Conservation (phyloP, 1,140 invertebrate species). For the Probaryconus sp. region DNA sequence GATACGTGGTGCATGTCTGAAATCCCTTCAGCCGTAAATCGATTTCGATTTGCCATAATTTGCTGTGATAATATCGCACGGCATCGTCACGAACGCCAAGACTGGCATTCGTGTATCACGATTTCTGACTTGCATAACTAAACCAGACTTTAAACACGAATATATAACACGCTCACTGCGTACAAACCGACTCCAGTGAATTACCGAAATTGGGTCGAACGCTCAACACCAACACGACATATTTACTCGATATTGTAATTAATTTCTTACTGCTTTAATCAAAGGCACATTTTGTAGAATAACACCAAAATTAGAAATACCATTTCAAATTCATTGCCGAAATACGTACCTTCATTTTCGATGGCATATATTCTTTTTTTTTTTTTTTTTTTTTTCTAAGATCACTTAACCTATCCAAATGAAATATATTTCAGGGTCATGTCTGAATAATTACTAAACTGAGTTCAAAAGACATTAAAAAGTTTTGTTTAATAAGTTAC, state of each 20-base stretch:
- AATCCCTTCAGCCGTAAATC: slow-evolving; percentile 46
- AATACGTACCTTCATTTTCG: too few species aligned
- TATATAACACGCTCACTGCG: background rate
- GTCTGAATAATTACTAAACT: too few species aligned
- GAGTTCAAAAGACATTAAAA: too few species aligned
- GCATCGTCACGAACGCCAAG: slow-evolving; percentile 47
- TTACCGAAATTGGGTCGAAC: slow-evolving; percentile 38
- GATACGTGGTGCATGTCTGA: slow-evolving; percentile 29
- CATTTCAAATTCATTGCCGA: too few species aligned
- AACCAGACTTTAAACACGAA: slow-evolving; percentile 36
- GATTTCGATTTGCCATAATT: slow-evolving; percentile 61
- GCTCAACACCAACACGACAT: slow-evolving; percentile 37
- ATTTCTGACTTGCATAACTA: slow-evolving; percentile 53
- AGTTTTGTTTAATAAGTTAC: too few species aligned
- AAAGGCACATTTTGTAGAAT: background rate
- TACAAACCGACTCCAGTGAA: background rate
- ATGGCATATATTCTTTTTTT: too few species aligned
- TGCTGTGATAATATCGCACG: slow-evolving; percentile 38
- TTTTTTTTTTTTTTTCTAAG: too few species aligned
- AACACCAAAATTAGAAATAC: too few species aligned
- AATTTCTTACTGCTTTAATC: slow-evolving; percentile 41
- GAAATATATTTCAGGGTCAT: too few species aligned
- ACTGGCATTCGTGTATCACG: slow-evolving; percentile 51
- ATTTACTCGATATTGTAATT: slow-evolving; percentile 45
- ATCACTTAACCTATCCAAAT: too few species aligned